Base-by-base conservation (phyloP, 2,888 invertebrate genomes). In the Pyrrhosoma nymphula region DNA sequence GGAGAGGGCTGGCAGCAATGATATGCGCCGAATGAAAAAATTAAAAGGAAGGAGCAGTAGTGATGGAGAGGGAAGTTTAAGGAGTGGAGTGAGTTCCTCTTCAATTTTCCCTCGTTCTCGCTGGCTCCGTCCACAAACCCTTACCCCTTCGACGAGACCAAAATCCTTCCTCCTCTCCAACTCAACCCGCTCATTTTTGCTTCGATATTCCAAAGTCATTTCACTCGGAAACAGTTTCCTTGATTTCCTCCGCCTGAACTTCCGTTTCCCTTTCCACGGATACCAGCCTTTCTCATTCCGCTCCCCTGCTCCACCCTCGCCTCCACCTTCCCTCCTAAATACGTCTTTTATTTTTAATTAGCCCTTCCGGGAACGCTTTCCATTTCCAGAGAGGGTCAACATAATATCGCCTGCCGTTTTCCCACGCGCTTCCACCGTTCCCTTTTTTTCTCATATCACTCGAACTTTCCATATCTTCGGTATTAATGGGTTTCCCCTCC, bases 291-390 rank as follows among this genome's bases (percentile, higher is more conserved):
- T n/a, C 88, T 16, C 55, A 55, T 26, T 0, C 6, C 6, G 6
- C 75, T 23, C 30, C 75, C 12, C 75, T 16, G 10, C 75, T 30
- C 75, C 16, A n/a, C 30, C 12, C 75, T n/a, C 30, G 8, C 82
- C 82, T 10, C 82, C 1, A 8, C 69, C 35, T 14, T 4, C 35
- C 82, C 69, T 35, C 82, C 82, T 82, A 91, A 91, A 91, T 63
- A 91, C 30, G 91, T 26, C 63, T 60, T 91, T 69, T 69, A 60
- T 91, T 91, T 91, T 91, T 63, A 91, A 63, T 91, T 63, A 69
- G 60, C 63, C 39, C 60, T 91, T 63, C 91, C 91, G 91, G 91
- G 39, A 91, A 47, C 91, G 39, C 47, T 91, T 91, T 91, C 60
- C 91, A 63, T 91, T 91, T 91, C 39, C 60, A 35, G 60, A 30